A percentile compares a stretch with the other conserved stretches of the same genome.
Conservation (phyloP, 2,888 invertebrate genomes). For the Microctonus hyperodae region DNA sequence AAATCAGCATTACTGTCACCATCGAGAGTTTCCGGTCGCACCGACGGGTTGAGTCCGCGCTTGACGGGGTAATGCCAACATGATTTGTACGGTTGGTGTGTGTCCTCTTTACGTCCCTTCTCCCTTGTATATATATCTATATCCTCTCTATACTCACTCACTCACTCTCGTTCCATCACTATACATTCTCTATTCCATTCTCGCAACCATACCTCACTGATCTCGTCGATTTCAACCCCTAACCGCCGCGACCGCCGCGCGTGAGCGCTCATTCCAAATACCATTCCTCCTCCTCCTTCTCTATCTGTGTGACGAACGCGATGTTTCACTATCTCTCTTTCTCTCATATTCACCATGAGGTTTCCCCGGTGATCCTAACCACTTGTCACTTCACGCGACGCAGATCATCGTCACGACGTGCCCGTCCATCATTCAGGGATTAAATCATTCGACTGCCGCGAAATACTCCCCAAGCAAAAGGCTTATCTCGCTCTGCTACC, state of each 20-base stretch:
- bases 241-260: slow-evolving; percentile 19
- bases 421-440: slow-evolving; percentile 61
- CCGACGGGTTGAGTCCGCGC: slow-evolving; percentile 58
- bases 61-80: slow-evolving; percentile 62
- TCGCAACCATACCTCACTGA: slow-evolving; percentile 10
- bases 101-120: slow-evolving; percentile 9
- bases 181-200: neutral
- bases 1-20: slow-evolving; percentile 60
- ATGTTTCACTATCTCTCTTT: slow-evolving; percentile 13
- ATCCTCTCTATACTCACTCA: slow-evolving; percentile 1
- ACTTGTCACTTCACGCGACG: slow-evolving; percentile 62
- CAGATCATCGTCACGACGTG: slow-evolving; percentile 61
- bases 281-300: slow-evolving; percentile 30
- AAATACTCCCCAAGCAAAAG: slow-evolving; percentile 39
- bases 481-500: slow-evolving; percentile 25
- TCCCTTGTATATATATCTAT: slow-evolving; percentile 30
- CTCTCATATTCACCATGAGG: slow-evolving; percentile 43
- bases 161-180: too few relatives aligned
- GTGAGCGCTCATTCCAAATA: slow-evolving; percentile 24
- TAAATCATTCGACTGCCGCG: slow-evolving; percentile 58
- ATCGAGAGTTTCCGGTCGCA: slow-evolving; percentile 55
- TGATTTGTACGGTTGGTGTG: slow-evolving; percentile 58
- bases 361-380: slow-evolving; percentile 60
- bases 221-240: slow-evolving; percentile 24
- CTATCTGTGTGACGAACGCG: too few relatives aligned